phyloP scores from a whole-genome alignment of 2,113 vertebrate species.

The Cygnus buccinator region DNA sequence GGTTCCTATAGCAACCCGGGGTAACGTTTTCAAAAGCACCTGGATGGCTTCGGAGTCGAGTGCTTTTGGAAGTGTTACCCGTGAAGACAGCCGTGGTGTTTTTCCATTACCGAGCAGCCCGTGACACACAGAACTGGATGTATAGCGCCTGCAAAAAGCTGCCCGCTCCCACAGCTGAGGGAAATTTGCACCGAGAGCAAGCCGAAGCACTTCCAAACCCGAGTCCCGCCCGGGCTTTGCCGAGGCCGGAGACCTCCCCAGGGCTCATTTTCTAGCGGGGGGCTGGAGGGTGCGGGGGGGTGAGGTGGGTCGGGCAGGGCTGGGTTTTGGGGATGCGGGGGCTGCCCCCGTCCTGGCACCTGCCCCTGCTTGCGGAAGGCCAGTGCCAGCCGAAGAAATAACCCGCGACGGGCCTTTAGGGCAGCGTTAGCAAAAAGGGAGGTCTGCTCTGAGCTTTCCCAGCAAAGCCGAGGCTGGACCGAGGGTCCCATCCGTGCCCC shows the following conservation, averaged over 20 bases:
- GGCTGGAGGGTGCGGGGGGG: not conserved
- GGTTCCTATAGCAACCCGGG: conserved; percentile 54
- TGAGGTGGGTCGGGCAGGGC: too few relatives aligned
- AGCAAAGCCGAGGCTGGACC: not conserved
- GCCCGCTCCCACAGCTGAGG: not conserved
- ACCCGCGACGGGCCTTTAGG: accelerated
- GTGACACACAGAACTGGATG: not conserved
- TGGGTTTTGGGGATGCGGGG: not conserved
- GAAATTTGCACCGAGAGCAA: not conserved
- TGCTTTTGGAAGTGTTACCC: not conserved
- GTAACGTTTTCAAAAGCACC: conserved; percentile 29
- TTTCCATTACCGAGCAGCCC: not conserved
- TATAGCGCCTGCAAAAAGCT: not conserved
- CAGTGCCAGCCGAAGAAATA: not conserved
- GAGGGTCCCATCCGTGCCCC: not conserved
- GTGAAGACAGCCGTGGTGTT: not conserved
- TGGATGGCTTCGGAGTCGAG: conserved; percentile 24
- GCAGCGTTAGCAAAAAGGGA: not conserved
- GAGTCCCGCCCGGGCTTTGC: not conserved
- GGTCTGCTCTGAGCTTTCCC: not conserved
- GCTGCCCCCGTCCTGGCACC: not conserved
- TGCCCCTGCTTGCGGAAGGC: not conserved
- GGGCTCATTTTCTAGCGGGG: too few relatives aligned
- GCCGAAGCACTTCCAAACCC: not conserved
- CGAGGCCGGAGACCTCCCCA: too few relatives aligned